These are phyloP conservation scores for Glaucomys volans DNA, from an alignment of 2,113 vertebrate genomes.

Conservation along the genomic window DNA sequence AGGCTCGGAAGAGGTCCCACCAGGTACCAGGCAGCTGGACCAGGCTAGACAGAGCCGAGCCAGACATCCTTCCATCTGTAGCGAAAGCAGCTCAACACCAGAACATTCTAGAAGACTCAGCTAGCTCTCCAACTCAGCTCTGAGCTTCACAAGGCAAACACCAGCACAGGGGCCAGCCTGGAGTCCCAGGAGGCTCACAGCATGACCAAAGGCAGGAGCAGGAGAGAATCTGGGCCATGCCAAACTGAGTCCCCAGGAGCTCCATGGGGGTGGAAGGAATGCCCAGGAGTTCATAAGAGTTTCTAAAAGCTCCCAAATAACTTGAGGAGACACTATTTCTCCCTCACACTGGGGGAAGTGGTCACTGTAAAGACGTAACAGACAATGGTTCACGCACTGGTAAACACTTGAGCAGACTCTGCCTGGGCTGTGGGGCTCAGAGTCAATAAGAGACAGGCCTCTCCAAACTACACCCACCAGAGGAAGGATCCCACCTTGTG, in stretches of 20 bases:
- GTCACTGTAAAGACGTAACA: not conserved
- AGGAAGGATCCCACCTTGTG: not conserved
- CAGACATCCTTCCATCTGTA: not conserved
- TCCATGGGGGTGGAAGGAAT: too few relatives aligned
- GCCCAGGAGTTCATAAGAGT: not conserved
- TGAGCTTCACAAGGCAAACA: not conserved
- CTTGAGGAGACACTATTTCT: too few relatives aligned
- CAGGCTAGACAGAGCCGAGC: not conserved
- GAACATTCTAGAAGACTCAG: not conserved
- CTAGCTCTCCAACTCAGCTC: not conserved
- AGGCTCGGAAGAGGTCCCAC: not conserved
- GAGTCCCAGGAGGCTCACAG: not conserved
- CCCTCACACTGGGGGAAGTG: not conserved
- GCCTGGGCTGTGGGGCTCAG: not conserved
- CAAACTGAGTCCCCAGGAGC: too few relatives aligned
- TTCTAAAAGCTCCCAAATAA: not conserved
- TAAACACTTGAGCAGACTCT: not conserved
- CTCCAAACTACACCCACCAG: not conserved
- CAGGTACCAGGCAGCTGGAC: not conserved
- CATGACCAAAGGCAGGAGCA: not conserved
- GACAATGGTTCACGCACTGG: not conserved
- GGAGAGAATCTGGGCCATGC: not conserved
- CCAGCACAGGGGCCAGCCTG: not conserved
- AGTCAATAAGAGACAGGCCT: not conserved
- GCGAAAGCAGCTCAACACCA: not conserved